Evolutionary conservation across 2,888 invertebrate genomes (phyloP).

Genomic region (Yponomeuta cagnagella): DNA sequence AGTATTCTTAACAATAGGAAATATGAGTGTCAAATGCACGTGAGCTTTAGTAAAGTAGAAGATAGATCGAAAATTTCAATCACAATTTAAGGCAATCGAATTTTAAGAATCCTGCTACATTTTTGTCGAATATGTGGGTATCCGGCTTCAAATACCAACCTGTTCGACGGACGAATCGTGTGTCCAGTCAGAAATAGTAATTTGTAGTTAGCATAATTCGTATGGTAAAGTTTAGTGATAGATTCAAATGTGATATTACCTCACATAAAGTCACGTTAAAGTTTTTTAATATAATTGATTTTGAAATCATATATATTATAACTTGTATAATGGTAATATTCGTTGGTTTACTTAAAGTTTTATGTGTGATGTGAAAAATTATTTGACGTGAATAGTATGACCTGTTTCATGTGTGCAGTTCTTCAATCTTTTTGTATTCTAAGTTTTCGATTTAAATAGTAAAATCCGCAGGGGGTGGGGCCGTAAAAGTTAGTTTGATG

Average conservation of each 20-base stretch:
- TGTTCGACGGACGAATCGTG: not conserved
- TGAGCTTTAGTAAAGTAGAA: too few relatives aligned
- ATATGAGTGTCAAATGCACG: too few relatives aligned
- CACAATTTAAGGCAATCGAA: too few relatives aligned
- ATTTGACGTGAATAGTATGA: not conserved
- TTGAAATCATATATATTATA: not conserved
- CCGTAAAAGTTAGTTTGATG: too few relatives aligned
- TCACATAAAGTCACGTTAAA: slow-evolving; percentile 4
- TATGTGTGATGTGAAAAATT: not conserved
- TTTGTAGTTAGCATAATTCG: slow-evolving; percentile 9
- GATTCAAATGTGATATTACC: slow-evolving; percentile 11
- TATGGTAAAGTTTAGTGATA: slow-evolving; percentile 8
- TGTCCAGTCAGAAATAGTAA: not conserved
- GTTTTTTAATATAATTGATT: not conserved
- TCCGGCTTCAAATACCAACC: slow-evolving; percentile 4
- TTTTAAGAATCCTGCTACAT: not conserved
- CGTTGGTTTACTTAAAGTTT: not conserved
- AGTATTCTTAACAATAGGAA: too few relatives aligned
- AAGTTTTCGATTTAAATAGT: too few relatives aligned
- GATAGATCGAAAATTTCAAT: too few relatives aligned
- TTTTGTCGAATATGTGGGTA: slow-evolving; percentile 10
- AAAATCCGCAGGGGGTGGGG: too few relatives aligned
- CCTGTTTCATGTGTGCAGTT: too few relatives aligned
- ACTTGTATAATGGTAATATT: not conserved
- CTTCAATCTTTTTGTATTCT: too few relatives aligned